These are phyloP conservation scores for Melieria crassipennis DNA, from an alignment of 2,888 invertebrate species.

Conservation along the genomic window DNA sequence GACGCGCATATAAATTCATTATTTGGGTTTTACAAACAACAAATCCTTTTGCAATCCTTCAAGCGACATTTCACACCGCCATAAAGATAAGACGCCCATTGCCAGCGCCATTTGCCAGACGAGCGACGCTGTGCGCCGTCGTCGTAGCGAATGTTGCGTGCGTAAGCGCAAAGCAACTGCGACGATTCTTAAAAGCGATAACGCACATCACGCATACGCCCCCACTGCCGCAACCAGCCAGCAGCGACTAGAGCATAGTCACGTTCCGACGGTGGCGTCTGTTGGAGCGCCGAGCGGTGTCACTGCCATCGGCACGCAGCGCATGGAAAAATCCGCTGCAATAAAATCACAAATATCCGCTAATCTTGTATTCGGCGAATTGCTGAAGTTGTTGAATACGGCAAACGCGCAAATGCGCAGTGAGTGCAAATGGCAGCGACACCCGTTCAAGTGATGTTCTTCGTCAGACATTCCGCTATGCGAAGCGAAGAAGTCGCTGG, in stretches of 20 bases:
- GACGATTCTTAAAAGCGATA: too few relatives aligned
- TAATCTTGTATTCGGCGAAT: slow-evolving; percentile 39
- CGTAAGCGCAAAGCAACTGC: too few relatives aligned
- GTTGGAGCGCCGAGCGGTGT: too few relatives aligned
- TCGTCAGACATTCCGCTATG: not conserved
- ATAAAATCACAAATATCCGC: slow-evolving; percentile 46
- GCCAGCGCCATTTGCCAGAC: too few relatives aligned
- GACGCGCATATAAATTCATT: slow-evolving; percentile 23
- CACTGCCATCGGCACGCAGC: too few relatives aligned
- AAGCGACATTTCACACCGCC: slow-evolving; percentile 5
- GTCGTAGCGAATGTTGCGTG: too few relatives aligned
- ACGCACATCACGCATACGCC: not conserved
- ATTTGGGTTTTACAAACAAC: slow-evolving; percentile 8
- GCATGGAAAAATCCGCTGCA: slow-evolving; percentile 38
- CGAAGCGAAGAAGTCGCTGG: not conserved
- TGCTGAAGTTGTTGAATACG: slow-evolving; percentile 26
- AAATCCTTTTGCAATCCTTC: slow-evolving; percentile 16
- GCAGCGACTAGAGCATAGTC: too few relatives aligned
- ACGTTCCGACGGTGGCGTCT: too few relatives aligned
- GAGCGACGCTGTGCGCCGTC: too few relatives aligned
- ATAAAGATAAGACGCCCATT: slow-evolving; percentile 8
- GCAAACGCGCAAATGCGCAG: too few relatives aligned
- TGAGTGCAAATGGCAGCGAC: too few relatives aligned
- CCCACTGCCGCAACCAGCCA: not conserved
- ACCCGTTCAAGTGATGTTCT: not conserved